These are phyloP conservation scores for Catocala sponsa DNA, from an alignment of 2,888 invertebrate species.

Conservation along the genomic window DNA sequence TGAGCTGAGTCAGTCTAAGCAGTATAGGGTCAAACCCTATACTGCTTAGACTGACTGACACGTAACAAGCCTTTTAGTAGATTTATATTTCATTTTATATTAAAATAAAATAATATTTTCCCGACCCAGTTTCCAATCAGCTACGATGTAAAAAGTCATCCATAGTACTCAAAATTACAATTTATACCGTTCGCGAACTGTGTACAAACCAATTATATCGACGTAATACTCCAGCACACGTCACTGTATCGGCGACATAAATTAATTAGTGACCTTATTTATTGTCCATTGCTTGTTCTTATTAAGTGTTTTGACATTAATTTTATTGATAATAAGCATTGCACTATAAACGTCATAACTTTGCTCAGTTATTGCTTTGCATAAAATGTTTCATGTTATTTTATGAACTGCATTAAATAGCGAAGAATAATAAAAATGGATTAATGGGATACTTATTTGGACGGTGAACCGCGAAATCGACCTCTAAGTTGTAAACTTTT, in stretches of 20 bases:
- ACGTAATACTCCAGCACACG: background rate
- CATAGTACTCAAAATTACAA: too few relatives aligned
- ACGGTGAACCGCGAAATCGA: constrained; percentile 37
- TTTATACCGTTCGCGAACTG: too few relatives aligned
- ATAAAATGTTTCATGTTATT: constrained; percentile 31
- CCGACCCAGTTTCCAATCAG: too few relatives aligned
- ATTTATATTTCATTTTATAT: too few relatives aligned
- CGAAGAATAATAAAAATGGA: constrained; percentile 35
- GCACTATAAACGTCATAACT: constrained; percentile 21
- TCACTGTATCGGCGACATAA: constrained; percentile 7
- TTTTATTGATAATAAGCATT: constrained; percentile 30
- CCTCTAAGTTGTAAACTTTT: constrained; percentile 26
- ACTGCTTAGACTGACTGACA: too few relatives aligned
- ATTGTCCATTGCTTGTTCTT: constrained; percentile 25
- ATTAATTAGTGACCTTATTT: constrained; percentile 41
- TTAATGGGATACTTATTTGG: constrained; percentile 41
- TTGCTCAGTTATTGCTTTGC: constrained; percentile 23
- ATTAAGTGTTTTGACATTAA: constrained; percentile 32
- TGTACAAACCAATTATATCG: background rate
- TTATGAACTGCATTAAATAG: constrained; percentile 39
- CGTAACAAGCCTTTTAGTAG: too few relatives aligned
- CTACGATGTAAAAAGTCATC: too few relatives aligned
- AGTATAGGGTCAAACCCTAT: too few relatives aligned
- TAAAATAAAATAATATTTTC: too few relatives aligned
- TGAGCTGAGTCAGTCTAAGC: too few relatives aligned